These are phyloP conservation scores for Phortica okadai DNA, from an alignment of 2,888 invertebrate genomes.

Conservation along the genomic window DNA sequence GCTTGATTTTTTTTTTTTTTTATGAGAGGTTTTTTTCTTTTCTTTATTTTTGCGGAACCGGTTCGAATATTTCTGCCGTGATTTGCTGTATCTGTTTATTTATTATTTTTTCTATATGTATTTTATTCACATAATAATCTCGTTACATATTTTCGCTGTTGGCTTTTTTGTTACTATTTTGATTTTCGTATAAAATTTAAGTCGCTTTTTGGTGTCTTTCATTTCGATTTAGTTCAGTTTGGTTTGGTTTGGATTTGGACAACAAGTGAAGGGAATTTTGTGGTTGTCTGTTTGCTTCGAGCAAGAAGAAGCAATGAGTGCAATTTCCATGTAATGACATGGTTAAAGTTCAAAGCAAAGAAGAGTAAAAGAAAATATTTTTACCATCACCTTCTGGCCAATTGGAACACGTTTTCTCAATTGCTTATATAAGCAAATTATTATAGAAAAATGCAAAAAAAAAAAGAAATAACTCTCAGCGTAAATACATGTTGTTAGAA, in stretches of 20 bases:
- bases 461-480: too few relatives aligned
- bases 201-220: neutral
- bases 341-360: neutral
- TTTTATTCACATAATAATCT: conserved; percentile 32
- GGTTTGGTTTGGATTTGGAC: conserved; percentile 1
- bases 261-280: conserved; percentile 23
- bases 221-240: conserved; percentile 11
- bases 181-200: neutral
- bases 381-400: too few relatives aligned
- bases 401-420: neutral
- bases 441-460: too few relatives aligned
- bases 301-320: neutral
- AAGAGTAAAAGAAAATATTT: neutral
- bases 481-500: too few relatives aligned
- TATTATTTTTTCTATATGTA: conserved; percentile 19
- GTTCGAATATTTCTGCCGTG: conserved; percentile 62
- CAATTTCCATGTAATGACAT: neutral
- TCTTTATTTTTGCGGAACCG: conserved; percentile 52
- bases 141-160: conserved; percentile 21
- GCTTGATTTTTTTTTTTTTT: conserved; percentile 41
- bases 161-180: neutral
- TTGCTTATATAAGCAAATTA: neutral
- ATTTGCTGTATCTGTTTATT: conserved; percentile 46
- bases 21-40: conserved; percentile 36
- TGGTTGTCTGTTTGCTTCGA: conserved; percentile 27